Conservation (phyloP, 2,888 invertebrate species). For the Rhamphomyia laevipes region DNA sequence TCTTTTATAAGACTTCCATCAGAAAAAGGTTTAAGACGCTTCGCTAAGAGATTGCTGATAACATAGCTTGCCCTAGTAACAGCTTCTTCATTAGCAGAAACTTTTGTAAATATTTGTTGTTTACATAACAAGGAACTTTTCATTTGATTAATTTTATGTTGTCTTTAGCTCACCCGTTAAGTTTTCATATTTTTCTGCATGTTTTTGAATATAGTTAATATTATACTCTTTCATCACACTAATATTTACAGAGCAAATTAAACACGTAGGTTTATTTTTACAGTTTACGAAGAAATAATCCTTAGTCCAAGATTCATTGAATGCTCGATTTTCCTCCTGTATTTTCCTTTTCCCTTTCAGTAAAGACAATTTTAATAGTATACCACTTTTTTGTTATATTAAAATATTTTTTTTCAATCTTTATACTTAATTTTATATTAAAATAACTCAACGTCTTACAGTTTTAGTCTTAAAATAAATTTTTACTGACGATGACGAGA, state of each 20-base stretch:
- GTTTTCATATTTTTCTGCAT: not conserved
- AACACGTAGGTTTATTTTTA: not conserved
- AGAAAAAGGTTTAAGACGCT: not conserved
- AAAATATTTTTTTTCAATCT: not conserved
- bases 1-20: not conserved
- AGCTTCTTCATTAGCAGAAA: not conserved
- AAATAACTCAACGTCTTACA: too few relatives aligned
- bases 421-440: not conserved
- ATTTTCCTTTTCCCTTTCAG: not conserved
- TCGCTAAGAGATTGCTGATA: not conserved
- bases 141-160: not conserved
- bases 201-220: not conserved
- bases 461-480: too few relatives aligned
- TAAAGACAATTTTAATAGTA: not conserved
- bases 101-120: not conserved
- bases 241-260: not conserved
- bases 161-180: not conserved
- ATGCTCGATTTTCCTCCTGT: not conserved
- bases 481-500: too few relatives aligned
- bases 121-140: not conserved
- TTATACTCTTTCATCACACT: not conserved
- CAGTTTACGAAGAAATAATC: not conserved
- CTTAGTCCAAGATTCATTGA: not conserved
- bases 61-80: not conserved
- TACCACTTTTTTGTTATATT: not conserved